Conservation (phyloP, 2,797 vertebrate species). For the Phalanger gymnotis region DNA sequence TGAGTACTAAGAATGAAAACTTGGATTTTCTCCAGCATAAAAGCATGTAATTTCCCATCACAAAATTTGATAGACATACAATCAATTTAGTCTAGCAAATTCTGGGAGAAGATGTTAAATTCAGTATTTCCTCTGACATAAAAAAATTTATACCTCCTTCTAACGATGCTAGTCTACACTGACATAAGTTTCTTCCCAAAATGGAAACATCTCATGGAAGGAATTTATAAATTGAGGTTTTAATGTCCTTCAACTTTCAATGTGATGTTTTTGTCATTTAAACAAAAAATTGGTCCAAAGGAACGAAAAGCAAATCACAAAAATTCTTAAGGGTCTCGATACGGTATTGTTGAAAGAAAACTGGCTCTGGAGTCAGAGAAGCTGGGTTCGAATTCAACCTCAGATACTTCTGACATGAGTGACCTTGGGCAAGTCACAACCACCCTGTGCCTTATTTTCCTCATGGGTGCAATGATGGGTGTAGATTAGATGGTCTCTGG, state of each 20-base stretch:
- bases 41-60: constrained; percentile 74
- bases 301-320: constrained; percentile 69
- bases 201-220: constrained; percentile 60
- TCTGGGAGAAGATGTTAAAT: constrained; percentile 66
- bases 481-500: not conserved
- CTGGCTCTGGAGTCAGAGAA: not conserved
- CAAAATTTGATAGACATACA: constrained; percentile 75
- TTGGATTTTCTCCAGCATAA: constrained; percentile 69
- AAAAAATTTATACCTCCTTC: constrained; percentile 69
- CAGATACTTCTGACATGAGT: not conserved
- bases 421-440: not conserved
- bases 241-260: constrained; percentile 68
- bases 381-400: not conserved
- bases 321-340: constrained; percentile 45
- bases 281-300: constrained; percentile 52
- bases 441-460: not conserved
- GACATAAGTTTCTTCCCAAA: constrained; percentile 67
- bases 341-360: constrained; percentile 60
- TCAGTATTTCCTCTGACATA: constrained; percentile 63
- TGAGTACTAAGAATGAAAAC: constrained; percentile 40
- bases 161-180: constrained; percentile 67
- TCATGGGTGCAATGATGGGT: not conserved
- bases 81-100: constrained; percentile 75
- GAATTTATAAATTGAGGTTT: constrained; percentile 66
- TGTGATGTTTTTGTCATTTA: constrained; percentile 71